These are phyloP conservation scores for Mimumesa dahlbomi DNA, from an alignment of 2,888 invertebrate genomes.

Conservation along the genomic window DNA sequence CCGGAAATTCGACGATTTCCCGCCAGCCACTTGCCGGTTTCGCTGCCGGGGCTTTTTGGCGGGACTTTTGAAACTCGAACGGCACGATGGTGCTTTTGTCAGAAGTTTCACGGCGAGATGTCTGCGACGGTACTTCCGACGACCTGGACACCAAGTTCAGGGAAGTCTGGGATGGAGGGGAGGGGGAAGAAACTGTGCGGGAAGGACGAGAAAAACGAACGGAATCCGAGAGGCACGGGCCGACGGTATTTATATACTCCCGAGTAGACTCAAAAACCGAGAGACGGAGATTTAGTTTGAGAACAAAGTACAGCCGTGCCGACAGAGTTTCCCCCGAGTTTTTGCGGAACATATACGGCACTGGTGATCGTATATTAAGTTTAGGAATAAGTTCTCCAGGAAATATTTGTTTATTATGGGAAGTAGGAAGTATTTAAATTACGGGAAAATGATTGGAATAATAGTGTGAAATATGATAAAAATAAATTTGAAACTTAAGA, in stretches of 20 bases:
- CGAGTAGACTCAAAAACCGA: conserved; percentile 21
- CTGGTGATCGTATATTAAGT: too few species aligned
- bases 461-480: too few species aligned
- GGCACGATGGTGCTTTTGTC: conserved; percentile 15
- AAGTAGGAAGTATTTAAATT: too few species aligned
- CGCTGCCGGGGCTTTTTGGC: not conserved
- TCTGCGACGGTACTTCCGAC: conserved; percentile 24
- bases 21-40: too few species aligned
- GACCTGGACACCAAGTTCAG: conserved; percentile 25
- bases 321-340: conserved; percentile 8
- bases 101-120: conserved; percentile 36
- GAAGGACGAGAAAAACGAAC: conserved; percentile 2
- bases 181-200: conserved; percentile 18
- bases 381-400: too few species aligned
- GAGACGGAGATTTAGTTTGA: conserved; percentile 4
- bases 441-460: too few species aligned
- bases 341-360: too few species aligned
- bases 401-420: too few species aligned
- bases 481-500: too few species aligned
- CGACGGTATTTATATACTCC: conserved; percentile 12
- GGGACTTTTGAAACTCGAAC: conserved; percentile 13
- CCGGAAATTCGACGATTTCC: too few species aligned
- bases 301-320: not conserved
- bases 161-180: conserved; percentile 18
- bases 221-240: conserved; percentile 11